Conservation (phyloP, 2,113 vertebrate genomes). For the Oreotrochilus melanogaster region DNA sequence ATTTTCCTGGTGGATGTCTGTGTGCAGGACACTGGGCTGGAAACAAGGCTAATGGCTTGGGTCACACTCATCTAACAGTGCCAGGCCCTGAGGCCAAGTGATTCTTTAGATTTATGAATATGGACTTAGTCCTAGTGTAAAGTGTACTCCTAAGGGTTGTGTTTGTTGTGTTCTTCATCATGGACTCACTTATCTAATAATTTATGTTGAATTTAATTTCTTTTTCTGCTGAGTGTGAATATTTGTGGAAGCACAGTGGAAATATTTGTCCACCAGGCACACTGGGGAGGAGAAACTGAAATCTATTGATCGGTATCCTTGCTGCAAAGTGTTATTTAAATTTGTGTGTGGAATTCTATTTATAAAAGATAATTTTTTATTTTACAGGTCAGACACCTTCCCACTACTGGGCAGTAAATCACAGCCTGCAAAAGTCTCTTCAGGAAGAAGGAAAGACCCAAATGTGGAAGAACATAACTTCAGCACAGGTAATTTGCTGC, state of each 20-base stretch:
- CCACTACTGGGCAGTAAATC: constrained; percentile 78
- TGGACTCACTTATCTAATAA: neutral
- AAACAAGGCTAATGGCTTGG: neutral
- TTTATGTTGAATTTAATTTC: neutral
- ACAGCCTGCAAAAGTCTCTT: constrained; percentile 69
- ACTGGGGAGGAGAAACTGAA: neutral
- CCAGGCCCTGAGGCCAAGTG: neutral
- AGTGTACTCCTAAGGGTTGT: neutral
- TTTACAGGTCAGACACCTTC: constrained; percentile 82
- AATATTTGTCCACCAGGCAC: neutral
- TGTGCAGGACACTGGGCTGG: neutral
- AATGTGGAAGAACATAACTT: constrained; percentile 67
- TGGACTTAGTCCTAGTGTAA: neutral
- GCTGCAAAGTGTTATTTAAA: neutral
- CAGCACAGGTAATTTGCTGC: constrained; percentile 78
- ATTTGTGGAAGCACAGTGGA: neutral
- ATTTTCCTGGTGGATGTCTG: neutral
- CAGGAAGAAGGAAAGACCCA: constrained; percentile 73
- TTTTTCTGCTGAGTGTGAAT: neutral
- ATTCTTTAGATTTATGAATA: neutral
- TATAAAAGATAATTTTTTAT: neutral
- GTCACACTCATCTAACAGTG: neutral
- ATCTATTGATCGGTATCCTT: neutral
- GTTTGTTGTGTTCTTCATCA: neutral
- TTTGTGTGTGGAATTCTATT: fast-evolving